Base-by-base conservation (phyloP, 37 sponge, comb jelly and placozoan species). In the Axinella damicornis region DNA sequence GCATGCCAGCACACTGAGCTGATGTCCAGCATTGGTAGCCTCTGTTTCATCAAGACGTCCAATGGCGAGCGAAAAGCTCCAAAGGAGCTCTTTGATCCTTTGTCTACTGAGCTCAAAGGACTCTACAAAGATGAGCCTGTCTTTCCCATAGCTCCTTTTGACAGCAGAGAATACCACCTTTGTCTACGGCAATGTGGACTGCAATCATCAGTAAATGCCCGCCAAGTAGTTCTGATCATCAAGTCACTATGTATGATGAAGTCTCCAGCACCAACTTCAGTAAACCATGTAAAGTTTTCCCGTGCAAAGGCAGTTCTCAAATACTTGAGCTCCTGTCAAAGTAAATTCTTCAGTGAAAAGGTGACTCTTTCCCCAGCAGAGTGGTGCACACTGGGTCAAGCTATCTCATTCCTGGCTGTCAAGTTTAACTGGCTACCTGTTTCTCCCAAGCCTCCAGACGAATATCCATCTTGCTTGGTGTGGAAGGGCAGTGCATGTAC, bases 361-460 rank as follows among this genome's bases (percentile, higher is more conserved):
- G 46, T 46, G 9, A 46, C 46, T 46, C 46, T 46, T 46, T 67
- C 27, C 33, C 13, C 33, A 16, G 25, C 30, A 54, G 53, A 46
- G 46, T 46, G 46, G 46, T 46, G 9, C 46, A 46, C 9, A 46
- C 9, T 46, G 46, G 46, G 46, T 46, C 32, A 67, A 41, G 80
- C 79, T 20, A 37, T 86, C 2, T 19, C 24, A 46, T 0, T 70
- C 14, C 34, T 76, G 22, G 28, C 78, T 0, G 21, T 0, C 18
- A 78, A 70, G 24, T 31, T 17, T 16, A 76, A 70, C 39, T 89
- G 83, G 83, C 61, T 90, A n/a, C 90, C 90, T 35, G 75, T 90
- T 27, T 58, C 5, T 18, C 12, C 58, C 24, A 52, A 21, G 14
- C 46, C 39, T 31, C 90, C 90, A 1, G 34, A 0, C 15, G 54